Percentiles rank a stretch among this genome's conserved stretches.
phyloP scores from a whole-genome alignment of 2,113 vertebrate species.

The Lota lota region DNA sequence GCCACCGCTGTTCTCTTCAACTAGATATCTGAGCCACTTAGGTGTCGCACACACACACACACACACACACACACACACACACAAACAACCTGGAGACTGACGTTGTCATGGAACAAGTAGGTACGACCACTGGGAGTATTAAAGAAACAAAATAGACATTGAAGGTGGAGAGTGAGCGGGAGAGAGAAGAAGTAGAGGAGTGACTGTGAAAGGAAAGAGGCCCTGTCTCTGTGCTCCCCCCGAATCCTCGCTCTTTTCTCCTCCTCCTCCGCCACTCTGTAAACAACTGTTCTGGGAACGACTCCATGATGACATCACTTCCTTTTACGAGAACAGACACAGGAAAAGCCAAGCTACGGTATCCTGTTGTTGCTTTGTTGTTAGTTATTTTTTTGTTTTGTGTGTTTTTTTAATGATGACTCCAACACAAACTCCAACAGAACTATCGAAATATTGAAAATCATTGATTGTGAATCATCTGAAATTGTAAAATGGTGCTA shows the following conservation, averaged over 20 bases:
- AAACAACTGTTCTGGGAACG: constrained; percentile 14
- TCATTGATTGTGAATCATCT: constrained; percentile 20
- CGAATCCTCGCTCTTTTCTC: constrained; percentile 37
- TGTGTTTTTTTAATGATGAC: background rate
- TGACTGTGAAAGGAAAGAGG: constrained; percentile 67
- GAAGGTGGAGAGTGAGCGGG: constrained; percentile 8
- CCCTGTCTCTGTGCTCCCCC: constrained; percentile 34
- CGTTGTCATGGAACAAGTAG: constrained; percentile 36
- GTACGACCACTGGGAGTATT: constrained; percentile 10
- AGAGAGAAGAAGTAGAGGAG: constrained; percentile 31
- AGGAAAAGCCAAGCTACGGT: too few species aligned
- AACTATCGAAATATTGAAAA: constrained; percentile 2
- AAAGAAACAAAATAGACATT: constrained; percentile 6
- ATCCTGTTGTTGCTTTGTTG: too few species aligned
- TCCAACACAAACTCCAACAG: background rate
- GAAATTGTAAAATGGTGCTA: constrained; percentile 20
- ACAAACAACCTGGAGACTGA: constrained; percentile 8
- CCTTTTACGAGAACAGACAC: background rate
- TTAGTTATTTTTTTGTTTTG: too few species aligned
- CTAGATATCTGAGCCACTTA: too few species aligned
- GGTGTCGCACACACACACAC: too few species aligned
- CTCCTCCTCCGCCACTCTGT: constrained; percentile 9
- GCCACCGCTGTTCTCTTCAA: too few species aligned
- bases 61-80: too few species aligned
- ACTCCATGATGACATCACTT: background rate